phyloP scores from a whole-genome alignment of 2,113 vertebrate genomes.

The Vulpes ferrilata region DNA sequence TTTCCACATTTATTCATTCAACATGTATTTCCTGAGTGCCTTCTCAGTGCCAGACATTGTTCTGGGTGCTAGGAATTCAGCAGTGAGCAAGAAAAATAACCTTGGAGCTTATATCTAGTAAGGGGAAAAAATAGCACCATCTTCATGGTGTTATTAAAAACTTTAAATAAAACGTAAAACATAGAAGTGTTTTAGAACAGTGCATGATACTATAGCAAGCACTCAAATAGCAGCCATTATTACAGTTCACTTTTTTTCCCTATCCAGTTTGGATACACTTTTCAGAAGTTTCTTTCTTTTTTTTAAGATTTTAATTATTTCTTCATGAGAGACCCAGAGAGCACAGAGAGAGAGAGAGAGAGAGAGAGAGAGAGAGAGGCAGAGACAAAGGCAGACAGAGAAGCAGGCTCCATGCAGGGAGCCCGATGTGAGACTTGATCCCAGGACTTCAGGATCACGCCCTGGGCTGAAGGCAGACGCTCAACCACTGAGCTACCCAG shows the following conservation, averaged over 20 bases:
- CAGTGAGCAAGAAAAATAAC: constrained; percentile 2
- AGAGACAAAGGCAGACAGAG: no score
- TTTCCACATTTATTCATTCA: constrained; percentile 35
- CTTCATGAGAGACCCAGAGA: no score
- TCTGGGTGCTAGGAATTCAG: neutral
- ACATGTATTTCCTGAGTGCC: neutral
- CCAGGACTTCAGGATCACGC: no score
- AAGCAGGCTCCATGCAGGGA: no score
- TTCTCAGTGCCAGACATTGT: neutral
- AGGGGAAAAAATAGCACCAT: neutral
- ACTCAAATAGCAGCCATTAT: neutral
- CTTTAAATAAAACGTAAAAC: constrained; percentile 23
- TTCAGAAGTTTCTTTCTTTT: neutral
- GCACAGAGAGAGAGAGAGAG: no score
- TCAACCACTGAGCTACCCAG: no score
- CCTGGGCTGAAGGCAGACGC: no score
- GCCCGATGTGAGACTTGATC: no score
- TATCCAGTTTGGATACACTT: neutral
- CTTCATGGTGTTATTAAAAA: constrained; percentile 11
- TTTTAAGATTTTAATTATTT: no score
- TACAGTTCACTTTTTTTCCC: constrained; percentile 9
- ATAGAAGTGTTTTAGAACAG: neutral
- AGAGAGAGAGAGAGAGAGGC: no score
- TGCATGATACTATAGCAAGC: neutral
- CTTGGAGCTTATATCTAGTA: neutral